Evolutionary conservation across 2,797 vertebrate species (phyloP).

Genomic region (Lagocephalus sceleratus): DNA sequence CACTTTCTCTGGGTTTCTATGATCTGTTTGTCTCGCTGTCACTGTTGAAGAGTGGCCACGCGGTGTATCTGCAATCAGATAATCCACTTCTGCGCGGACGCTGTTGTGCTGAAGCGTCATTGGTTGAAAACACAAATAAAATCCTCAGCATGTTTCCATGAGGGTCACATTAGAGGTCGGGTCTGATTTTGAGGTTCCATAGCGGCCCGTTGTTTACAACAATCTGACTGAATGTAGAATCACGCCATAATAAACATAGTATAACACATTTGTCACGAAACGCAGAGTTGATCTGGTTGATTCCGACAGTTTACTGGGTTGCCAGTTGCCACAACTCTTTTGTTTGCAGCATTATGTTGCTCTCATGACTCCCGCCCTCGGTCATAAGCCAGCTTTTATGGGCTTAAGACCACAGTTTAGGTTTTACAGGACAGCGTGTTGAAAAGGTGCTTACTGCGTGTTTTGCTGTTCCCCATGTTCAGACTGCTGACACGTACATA

Average conservation of each 20-base stretch:
- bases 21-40: slow-evolving; percentile 60
- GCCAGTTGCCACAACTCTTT: slow-evolving; percentile 44
- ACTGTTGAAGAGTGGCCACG: slow-evolving; percentile 29
- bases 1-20: slow-evolving; percentile 73
- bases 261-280: background rate
- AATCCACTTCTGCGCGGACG: background rate
- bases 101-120: background rate
- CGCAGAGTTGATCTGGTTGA: background rate
- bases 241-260: slow-evolving; percentile 3
- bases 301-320: slow-evolving; percentile 38
- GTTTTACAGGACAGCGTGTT: slow-evolving; percentile 45
- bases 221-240: background rate
- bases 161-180: background rate
- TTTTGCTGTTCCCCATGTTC: slow-evolving; percentile 54
- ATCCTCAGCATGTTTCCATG: background rate
- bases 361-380: slow-evolving; percentile 41
- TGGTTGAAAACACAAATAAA: background rate
- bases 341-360: slow-evolving; percentile 58
- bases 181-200: background rate
- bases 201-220: background rate
- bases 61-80: background rate
- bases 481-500: slow-evolving; percentile 75
- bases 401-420: slow-evolving; percentile 61
- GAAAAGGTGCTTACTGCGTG: slow-evolving; percentile 73
- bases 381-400: slow-evolving; percentile 71